These are phyloP conservation scores for Oryzias melastigma DNA, from an alignment of 2,113 vertebrate genomes.

Conservation along the genomic window DNA sequence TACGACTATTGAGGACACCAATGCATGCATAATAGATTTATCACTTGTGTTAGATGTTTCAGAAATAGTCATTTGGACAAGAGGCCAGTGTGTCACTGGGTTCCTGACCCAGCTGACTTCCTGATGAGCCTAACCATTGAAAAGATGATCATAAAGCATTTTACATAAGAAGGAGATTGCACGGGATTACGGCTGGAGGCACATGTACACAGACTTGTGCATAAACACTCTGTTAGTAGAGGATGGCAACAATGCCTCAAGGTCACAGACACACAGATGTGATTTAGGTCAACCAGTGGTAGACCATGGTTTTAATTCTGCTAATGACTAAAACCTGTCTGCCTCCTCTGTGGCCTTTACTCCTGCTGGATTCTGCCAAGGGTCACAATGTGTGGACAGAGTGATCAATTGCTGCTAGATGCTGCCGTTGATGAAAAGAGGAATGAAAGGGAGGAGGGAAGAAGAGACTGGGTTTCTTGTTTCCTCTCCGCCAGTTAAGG, in stretches of 20 bases:
- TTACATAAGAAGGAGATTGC: constrained; percentile 65
- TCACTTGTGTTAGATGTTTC: constrained; percentile 23
- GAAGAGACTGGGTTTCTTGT: constrained; percentile 42
- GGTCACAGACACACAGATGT: constrained; percentile 32
- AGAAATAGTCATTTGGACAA: constrained; percentile 44
- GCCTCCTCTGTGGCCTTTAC: constrained; percentile 25
- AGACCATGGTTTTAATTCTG: constrained; percentile 51
- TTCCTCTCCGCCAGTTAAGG: constrained; percentile 52
- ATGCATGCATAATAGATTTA: constrained; percentile 39
- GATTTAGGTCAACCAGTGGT: constrained; percentile 60
- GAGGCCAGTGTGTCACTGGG: constrained; percentile 16
- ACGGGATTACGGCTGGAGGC: constrained; percentile 52
- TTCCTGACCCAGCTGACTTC: constrained; percentile 31
- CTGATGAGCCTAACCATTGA: constrained; percentile 29
- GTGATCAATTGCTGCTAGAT: constrained; percentile 36
- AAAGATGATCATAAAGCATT: constrained; percentile 63
- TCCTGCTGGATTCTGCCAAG: constrained; percentile 4
- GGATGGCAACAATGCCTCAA: constrained; percentile 46
- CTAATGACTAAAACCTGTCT: constrained; percentile 58
- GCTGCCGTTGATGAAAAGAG: constrained; percentile 37
- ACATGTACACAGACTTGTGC: constrained; percentile 42
- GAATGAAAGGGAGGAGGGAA: constrained; percentile 54
- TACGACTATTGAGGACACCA: constrained; percentile 19
- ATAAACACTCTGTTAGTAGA: constrained; percentile 21
- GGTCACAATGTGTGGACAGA: constrained; percentile 32